Base-by-base conservation (phyloP, 2,113 vertebrate species). In the Pan paniscus region DNA sequence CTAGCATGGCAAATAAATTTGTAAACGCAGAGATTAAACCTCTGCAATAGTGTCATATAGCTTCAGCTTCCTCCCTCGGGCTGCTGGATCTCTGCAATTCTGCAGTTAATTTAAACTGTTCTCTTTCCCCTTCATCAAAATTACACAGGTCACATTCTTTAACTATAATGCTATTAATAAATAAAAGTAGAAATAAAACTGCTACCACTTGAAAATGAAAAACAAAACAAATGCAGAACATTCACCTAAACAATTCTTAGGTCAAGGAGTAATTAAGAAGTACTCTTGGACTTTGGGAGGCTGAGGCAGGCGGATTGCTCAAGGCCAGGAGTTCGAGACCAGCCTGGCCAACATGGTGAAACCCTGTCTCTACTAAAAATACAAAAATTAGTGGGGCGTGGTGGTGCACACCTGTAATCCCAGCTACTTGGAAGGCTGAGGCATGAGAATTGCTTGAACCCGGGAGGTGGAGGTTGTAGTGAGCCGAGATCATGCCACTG, bases 251-350 rank as follows among this genome's bases (percentile, higher is more conserved):
- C 27, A 89, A 59, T 80, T 93, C 40, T 80, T 76, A 81, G 57
- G 48, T 85, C 61, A 92, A 93, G 79, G 67, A 88, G 38, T 46
- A 85, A 89, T 22, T 88, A 79, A 76, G 70, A 92, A 87, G 40
- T 46, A 70, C 27, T 2, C 61, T 30, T 64, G 61, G 27, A 30
- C 61, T 64, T 64, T 64, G 61, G 27, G 61, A 64, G 27, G 12
- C 61, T 2, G 0, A 64, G 10, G 61, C 27, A 64, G 61, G 61
- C 13, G 61, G 11, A 30, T 64, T 64, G 61, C 61, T 64, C 30
- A 27, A 64, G 27, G 13, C 12, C 61, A 64, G 61, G 61, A 64
- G 27, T 64, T 32, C 27, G 13, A 64, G 27, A 64, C 12, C 61
- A 64, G 61, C 61, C 61, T 32, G 61, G 27, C 61, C 27, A 64